Percentiles rank a stretch among this genome's conserved stretches.
These are phyloP conservation scores for Hozukius guyotensis DNA, from an alignment of 2,797 vertebrate species.

Conservation along the genomic window DNA sequence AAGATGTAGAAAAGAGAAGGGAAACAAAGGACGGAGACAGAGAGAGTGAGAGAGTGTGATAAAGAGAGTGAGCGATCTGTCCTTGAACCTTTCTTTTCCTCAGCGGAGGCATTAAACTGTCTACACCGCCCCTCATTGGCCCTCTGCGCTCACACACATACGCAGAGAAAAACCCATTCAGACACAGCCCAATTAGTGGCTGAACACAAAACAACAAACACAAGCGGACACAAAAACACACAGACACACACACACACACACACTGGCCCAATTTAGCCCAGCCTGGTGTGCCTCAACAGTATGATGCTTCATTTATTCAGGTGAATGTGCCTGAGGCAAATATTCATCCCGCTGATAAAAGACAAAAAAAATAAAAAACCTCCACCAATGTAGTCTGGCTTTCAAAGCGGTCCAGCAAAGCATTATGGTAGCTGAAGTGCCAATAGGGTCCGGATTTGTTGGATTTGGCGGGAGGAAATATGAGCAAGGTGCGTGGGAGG, in stretches of 20 bases:
- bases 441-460: conserved; percentile 8
- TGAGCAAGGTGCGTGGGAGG: conserved; percentile 8
- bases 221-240: too few relatives aligned
- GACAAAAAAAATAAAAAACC: not conserved
- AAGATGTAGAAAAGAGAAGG: conserved; percentile 27
- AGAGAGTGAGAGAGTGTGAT: conserved; percentile 56
- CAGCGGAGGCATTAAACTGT: conserved; percentile 72
- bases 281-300: conserved; percentile 33
- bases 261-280: conserved; percentile 51
- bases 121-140: conserved; percentile 55
- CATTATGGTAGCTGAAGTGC: conserved; percentile 2
- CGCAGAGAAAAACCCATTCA: conserved; percentile 39
- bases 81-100: conserved; percentile 77
- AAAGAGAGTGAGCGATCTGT: conserved; percentile 63
- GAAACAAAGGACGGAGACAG: conserved; percentile 24
- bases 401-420: conserved; percentile 37
- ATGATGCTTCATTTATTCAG: conserved; percentile 54
- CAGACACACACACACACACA: conserved; percentile 11
- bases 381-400: not conserved
- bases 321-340: conserved; percentile 46
- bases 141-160: conserved; percentile 31
- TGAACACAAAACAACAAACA: conserved; percentile 42
- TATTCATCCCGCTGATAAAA: conserved; percentile 18
- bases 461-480: conserved; percentile 13
- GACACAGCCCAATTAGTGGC: conserved; percentile 67